Evolutionary conservation across 2,888 invertebrate genomes (phyloP), one percentile per base, ranked within the genome.

Genomic region (Drosophila planitibia): DNA sequence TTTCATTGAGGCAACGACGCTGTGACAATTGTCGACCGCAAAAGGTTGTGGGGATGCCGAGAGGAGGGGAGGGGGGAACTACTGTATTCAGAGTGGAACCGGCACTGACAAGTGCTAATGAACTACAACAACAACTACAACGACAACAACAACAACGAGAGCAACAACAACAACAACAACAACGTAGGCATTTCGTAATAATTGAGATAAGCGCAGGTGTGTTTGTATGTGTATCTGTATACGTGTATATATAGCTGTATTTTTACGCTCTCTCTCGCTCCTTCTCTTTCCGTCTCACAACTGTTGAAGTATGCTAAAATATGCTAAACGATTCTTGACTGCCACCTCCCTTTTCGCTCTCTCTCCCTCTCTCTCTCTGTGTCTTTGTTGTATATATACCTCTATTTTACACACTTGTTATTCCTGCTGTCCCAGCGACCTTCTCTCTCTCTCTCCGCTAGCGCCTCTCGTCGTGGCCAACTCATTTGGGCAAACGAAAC

Each of bases 401-500:
- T 58, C 51, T 62, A 39, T 52, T 51, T 58, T 44, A 47, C 68
- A 60, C 68, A 63, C 74, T 71, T 71, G 76, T 63, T 78, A 69
- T 78, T 68, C 58, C 64, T 57, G 72, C 63, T 73, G 51, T 39
- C 62, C 57, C 51, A n/a, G 25, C 60, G 59, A 49, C 53, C 44
- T 44, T 66, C 55, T 62, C 33, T 25, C n/a, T 55, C 51, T 14
- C 12, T 3, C n/a, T 6, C 12, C 22, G 14, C 14, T 1, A 14
- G 14, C 44, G 44, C 22, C 7, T 14, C 14, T 47, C 4, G 22
- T 4, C 47, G 22, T 47, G 28, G 22, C 44, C 33, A 44, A 41
- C 80, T 83, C 80, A 88, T 87, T 88, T 82, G 69, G 89, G 81
- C 81, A 84, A 87, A 88, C 89, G 68, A 88, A 85, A 88, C 88